Evolutionary conservation across 2,113 vertebrate genomes (phyloP).

Genomic region (Pandion haliaetus): DNA sequence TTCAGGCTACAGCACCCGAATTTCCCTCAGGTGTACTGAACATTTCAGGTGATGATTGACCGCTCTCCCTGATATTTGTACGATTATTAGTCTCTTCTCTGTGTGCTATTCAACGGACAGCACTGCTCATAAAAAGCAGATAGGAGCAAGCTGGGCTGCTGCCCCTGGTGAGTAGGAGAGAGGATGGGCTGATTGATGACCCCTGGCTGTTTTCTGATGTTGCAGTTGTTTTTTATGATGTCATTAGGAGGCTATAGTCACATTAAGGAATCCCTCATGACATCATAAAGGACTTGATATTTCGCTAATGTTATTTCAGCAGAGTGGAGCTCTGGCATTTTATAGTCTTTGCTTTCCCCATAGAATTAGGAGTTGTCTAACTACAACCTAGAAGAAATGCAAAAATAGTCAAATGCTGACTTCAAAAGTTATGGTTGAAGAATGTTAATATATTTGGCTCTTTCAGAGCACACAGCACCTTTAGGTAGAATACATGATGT

Average conservation of each 20-base stretch:
- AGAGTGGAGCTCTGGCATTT: slow-evolving; percentile 74
- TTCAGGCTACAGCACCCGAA: background rate
- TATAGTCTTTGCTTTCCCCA: slow-evolving; percentile 68
- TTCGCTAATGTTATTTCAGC: slow-evolving; percentile 82
- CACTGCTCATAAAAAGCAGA: slow-evolving; percentile 53
- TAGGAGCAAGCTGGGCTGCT: slow-evolving; percentile 25
- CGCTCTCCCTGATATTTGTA: slow-evolving; percentile 35
- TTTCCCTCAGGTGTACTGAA: slow-evolving; percentile 19
- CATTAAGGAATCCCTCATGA: slow-evolving; percentile 80
- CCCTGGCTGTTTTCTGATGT: slow-evolving; percentile 68
- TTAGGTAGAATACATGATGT: slow-evolving; percentile 69
- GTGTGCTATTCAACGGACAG: slow-evolving; percentile 8
- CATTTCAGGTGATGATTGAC: slow-evolving; percentile 26
- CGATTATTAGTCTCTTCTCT: slow-evolving; percentile 53
- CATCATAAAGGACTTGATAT: slow-evolving; percentile 84
- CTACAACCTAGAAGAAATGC: slow-evolving; percentile 75
- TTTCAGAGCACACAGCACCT: slow-evolving; percentile 47
- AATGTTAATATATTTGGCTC: slow-evolving; percentile 70
- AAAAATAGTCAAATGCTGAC: slow-evolving; percentile 78
- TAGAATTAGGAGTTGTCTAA: slow-evolving; percentile 76
- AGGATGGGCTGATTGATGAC: slow-evolving; percentile 75
- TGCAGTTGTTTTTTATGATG: slow-evolving; percentile 79
- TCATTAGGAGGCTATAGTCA: slow-evolving; percentile 78
- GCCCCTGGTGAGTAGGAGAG: slow-evolving; percentile 46
- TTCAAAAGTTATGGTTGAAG: slow-evolving; percentile 68